These are phyloP conservation scores for Thelohanellus kitauei DNA, from an alignment of 30 jellyfish, hydroid and myxozoan genomes.

Conservation along the genomic window DNA sequence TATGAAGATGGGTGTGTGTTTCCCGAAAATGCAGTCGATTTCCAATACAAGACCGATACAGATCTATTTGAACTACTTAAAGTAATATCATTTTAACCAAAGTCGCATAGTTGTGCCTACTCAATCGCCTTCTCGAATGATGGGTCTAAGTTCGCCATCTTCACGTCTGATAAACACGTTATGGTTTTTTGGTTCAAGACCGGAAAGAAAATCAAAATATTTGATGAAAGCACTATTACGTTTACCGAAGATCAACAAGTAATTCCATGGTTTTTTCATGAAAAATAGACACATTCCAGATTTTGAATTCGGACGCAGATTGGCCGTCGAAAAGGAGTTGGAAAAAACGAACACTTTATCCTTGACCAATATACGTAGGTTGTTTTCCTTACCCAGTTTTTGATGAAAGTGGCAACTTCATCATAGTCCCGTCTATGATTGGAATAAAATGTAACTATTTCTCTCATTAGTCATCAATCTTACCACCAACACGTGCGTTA, in stretches of 20 bases:
- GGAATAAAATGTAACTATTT: constrained; percentile 38
- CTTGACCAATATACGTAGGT: constrained; percentile 37
- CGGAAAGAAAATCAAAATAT: constrained; percentile 53
- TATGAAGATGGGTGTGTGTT: constrained; percentile 25
- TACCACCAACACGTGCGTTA: constrained; percentile 33
- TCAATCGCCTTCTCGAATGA: no score
- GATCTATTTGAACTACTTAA: constrained; percentile 55
- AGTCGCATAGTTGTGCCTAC: no score
- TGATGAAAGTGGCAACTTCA: constrained; percentile 78
- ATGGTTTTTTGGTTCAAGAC: constrained; percentile 69
- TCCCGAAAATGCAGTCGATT: constrained; percentile 21
- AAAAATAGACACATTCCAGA: no score
- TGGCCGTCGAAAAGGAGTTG: constrained; percentile 60
- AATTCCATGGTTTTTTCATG: no score
- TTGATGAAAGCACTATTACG: constrained; percentile 31
- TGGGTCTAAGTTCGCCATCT: no score
- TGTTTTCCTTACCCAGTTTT: constrained; percentile 9
- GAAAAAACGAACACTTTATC: constrained; percentile 33
- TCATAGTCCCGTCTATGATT: constrained; percentile 43
- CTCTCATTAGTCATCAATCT: constrained; percentile 26
- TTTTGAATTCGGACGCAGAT: constrained; percentile 80
- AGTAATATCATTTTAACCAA: constrained; percentile 12
- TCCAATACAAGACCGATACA: constrained; percentile 80
- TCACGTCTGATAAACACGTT: no score
- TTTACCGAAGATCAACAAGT: constrained; percentile 71